Percentiles rank a stretch among this genome's conserved stretches.
These are phyloP conservation scores for Habroteleia sp. DNA, from an alignment of 2,888 invertebrate species.

Conservation along the genomic window DNA sequence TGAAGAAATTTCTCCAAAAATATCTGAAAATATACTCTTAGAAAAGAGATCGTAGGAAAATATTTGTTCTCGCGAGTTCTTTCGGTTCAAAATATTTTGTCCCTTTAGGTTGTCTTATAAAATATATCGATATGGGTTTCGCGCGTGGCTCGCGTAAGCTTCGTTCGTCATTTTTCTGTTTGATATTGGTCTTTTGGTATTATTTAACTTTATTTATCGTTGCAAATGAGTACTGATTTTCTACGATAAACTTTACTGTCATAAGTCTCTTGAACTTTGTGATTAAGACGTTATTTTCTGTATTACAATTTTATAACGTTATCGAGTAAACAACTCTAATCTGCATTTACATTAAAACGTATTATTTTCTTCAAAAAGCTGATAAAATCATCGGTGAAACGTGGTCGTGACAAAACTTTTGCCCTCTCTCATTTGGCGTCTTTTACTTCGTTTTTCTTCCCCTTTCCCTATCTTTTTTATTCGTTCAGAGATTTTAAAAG, in stretches of 20 bases:
- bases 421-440: background rate
- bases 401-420: constrained; percentile 5
- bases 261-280: constrained; percentile 55
- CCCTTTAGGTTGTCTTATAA: constrained; percentile 21
- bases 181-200: background rate
- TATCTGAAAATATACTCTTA: constrained; percentile 43
- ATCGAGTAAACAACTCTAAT: constrained; percentile 53
- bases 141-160: background rate
- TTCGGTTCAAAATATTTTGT: constrained; percentile 22
- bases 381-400: constrained; percentile 40
- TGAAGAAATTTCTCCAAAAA: constrained; percentile 55
- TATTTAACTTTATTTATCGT: constrained; percentile 7
- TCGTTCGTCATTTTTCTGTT: constrained; percentile 3
- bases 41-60: constrained; percentile 48
- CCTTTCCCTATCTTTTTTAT: no score
- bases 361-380: constrained; percentile 50
- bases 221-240: constrained; percentile 37
- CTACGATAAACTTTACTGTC: constrained; percentile 43
- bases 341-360: constrained; percentile 48
- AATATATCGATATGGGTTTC: constrained; percentile 32
- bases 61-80: constrained; percentile 18
- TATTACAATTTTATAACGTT: constrained; percentile 48
- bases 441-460: constrained; percentile 2
- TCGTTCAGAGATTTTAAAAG: constrained; percentile 50
- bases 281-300: constrained; percentile 50